Percentiles rank a stretch among this genome's conserved stretches.
These are phyloP conservation scores for Enteromius afrohamiltoni DNA, from an alignment of 2,797 vertebrate genomes.

Conservation along the genomic window DNA sequence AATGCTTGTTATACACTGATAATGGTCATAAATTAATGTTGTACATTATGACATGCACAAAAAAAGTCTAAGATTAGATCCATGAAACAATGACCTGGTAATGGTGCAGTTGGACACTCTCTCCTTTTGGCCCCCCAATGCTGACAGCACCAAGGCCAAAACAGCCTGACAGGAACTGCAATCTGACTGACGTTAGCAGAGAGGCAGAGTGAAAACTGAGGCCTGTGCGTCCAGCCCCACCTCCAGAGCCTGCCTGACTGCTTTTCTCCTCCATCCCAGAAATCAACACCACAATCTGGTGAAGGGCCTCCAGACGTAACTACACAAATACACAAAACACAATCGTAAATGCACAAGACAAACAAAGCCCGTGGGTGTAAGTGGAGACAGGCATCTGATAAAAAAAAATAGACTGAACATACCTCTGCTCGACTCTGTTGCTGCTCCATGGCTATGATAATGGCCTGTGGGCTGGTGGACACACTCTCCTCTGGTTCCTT, in stretches of 20 bases:
- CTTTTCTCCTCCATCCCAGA: constrained; percentile 98
- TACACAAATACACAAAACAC: constrained; percentile 85
- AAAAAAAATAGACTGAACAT: background rate
- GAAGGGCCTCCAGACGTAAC: constrained; percentile 94
- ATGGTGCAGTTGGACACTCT: constrained; percentile 94
- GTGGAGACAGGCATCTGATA: background rate
- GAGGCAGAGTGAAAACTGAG: constrained; percentile 89
- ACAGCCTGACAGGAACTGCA: constrained; percentile 96
- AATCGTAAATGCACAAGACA: constrained; percentile 17
- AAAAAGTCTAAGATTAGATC: background rate
- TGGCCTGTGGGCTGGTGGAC: constrained; percentile 94
- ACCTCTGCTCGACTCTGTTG: constrained; percentile 95
- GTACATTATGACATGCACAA: background rate
- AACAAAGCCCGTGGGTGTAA: background rate
- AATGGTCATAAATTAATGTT: background rate
- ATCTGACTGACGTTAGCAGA: constrained; percentile 92
- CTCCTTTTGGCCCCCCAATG: constrained; percentile 84
- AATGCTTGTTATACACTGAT: background rate
- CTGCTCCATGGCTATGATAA: constrained; percentile 93
- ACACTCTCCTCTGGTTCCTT: constrained; percentile 95
- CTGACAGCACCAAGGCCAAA: constrained; percentile 93
- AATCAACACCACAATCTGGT: constrained; percentile 94
- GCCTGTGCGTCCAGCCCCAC: constrained; percentile 59
- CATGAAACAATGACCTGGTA: constrained; percentile 83
- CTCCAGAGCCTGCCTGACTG: constrained; percentile 74